Evolutionary conservation across 2,113 vertebrate species (phyloP).

Genomic region (Thunnus maccoyii): DNA sequence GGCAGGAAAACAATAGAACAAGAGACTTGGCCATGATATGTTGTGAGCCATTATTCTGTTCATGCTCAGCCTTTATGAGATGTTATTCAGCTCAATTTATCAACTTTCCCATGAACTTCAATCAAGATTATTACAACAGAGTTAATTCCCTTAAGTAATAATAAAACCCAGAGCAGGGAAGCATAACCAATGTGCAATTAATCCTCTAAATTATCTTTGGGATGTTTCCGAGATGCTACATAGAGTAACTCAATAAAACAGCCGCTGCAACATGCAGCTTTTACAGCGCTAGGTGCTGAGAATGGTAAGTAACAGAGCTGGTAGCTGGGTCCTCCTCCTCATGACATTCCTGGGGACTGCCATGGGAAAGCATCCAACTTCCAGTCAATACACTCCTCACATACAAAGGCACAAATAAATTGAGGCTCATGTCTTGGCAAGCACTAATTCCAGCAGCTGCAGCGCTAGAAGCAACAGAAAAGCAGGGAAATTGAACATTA

Average conservation of each 20-base stretch:
- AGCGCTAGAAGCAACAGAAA: constrained; percentile 24
- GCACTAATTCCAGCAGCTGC: constrained; percentile 47
- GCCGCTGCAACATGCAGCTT: constrained; percentile 4
- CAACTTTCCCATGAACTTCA: not conserved
- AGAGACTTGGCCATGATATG: not conserved
- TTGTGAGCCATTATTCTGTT: not conserved
- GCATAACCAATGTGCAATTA: not conserved
- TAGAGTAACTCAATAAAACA: not conserved
- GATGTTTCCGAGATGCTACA: not conserved
- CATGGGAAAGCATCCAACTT: constrained; percentile 61
- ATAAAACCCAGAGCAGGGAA: not conserved
- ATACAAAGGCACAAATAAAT: constrained; percentile 65
- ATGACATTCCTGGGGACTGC: constrained; percentile 49
- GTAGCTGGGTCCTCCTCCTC: constrained; percentile 16
- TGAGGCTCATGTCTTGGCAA: constrained; percentile 60
- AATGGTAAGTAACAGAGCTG: constrained; percentile 19
- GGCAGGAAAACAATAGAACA: not conserved
- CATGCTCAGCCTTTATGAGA: not conserved
- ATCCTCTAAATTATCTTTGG: not conserved
- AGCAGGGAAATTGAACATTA: constrained; percentile 38
- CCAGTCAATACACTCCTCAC: constrained; percentile 44
- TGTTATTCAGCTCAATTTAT: not conserved
- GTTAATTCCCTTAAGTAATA: not conserved
- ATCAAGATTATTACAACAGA: not conserved
- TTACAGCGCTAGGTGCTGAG: constrained; percentile 11